Base-by-base conservation (phyloP, 2,888 invertebrate genomes). In the Xestia c-nigrum region DNA sequence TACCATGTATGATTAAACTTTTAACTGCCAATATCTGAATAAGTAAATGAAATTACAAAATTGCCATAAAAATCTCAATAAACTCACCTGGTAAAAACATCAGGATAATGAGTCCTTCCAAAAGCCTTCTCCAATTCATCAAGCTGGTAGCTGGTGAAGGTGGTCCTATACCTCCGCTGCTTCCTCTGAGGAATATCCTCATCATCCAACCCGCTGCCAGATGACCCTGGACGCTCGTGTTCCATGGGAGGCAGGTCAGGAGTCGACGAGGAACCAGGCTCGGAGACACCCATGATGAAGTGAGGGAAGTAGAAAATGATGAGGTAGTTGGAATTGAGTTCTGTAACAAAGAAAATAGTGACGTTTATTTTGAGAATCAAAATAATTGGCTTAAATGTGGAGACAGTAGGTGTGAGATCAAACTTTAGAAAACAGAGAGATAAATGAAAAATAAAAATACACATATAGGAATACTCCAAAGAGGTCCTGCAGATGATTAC, bases 91-190 rank as follows among this genome's bases (percentile, higher is more conserved):
- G 99, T 99, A 96, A 99, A 99, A 10, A 99, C 99, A 95, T 99
- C 99, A 65, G 99, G 99, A 94, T 99, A 99, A 95, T 99, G 99
- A 12, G 99, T 99, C 92, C 99, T 98, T n/a, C 99, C 98, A 94
- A 99, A 99, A 0, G 99, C 99, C 93, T 99, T 99, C 95, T 99
- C 99, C 89, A 99, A 96, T 93, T 99, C 99, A 95, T 99, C 99
- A 80, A 99, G 97, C 96, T 99, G 99, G 93, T 98, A 99, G 91
- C 99, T 99, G 40, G 99, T 99, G 94, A 99, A 99, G 61, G 99
- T 99, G 55, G 99, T 99, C 86, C 99, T 97, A 93, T 99, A 99
- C 63, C 99, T 97, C n/a, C 99, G 97, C 94, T 99, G 99, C 93
- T 99, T 99, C 89, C 99, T 97, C 92, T 99, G 98, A 7, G 99